These are phyloP conservation scores for Cryptoblepharus egeriae DNA, from an alignment of 2,797 vertebrate genomes.

Conservation along the genomic window DNA sequence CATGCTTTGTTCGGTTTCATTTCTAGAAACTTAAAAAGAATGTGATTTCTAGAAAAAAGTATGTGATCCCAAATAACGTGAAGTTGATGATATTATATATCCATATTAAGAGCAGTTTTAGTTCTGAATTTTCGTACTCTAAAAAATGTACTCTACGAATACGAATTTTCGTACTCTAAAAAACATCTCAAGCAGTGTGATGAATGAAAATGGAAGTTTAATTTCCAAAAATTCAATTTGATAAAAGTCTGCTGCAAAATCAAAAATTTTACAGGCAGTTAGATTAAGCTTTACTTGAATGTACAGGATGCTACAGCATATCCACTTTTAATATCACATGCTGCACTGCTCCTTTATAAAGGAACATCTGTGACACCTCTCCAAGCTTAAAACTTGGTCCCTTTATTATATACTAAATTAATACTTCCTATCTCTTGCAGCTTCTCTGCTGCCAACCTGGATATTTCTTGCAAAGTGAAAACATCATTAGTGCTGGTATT, in stretches of 20 bases:
- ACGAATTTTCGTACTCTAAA: no score
- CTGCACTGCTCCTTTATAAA: conserved; percentile 15
- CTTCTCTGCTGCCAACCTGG: conserved; percentile 34
- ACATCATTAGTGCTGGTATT: background rate
- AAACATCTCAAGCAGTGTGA: background rate
- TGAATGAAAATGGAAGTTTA: background rate
- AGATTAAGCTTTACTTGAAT: background rate
- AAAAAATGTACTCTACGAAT: no score
- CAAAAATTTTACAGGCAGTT: background rate
- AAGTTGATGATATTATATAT: background rate
- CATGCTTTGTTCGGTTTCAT: no score
- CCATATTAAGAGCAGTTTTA: background rate
- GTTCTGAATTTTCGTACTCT: background rate
- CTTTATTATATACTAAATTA: conserved; percentile 32
- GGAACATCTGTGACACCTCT: conserved; percentile 17
- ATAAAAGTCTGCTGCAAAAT: conserved; percentile 35
- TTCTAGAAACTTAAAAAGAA: no score
- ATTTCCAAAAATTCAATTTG: conserved; percentile 12
- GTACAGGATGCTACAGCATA: background rate
- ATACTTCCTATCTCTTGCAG: background rate
- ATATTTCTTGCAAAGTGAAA: conserved; percentile 19
- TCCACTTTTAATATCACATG: background rate
- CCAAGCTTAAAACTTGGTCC: conserved; percentile 17
- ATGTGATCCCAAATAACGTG: background rate
- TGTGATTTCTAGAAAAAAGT: no score